phyloP scores from a whole-genome alignment of 2,113 vertebrate genomes.

The Galemys pyrenaicus region DNA sequence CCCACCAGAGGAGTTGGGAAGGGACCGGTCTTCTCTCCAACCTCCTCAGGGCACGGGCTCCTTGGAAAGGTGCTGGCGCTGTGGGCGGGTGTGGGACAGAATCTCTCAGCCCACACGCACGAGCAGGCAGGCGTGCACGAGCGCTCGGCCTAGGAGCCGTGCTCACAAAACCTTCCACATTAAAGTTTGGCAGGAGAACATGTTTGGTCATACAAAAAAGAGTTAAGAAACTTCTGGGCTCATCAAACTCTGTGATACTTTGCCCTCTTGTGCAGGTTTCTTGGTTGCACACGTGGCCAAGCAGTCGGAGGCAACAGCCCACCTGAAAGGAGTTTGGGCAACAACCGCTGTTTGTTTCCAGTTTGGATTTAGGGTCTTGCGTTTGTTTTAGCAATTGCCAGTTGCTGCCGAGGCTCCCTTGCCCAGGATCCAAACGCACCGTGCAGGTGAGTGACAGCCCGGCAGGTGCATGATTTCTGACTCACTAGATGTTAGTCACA shows the following conservation, averaged over 20 bases:
- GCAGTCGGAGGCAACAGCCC: neutral
- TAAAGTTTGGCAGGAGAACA: constrained; percentile 39
- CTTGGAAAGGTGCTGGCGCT: neutral
- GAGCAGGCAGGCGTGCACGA: neutral
- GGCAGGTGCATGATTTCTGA: constrained; percentile 54
- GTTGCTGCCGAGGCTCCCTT: constrained; percentile 20
- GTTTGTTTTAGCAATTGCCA: constrained; percentile 37
- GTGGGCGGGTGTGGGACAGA: neutral
- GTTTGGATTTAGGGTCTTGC: constrained; percentile 8
- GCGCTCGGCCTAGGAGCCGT: neutral
- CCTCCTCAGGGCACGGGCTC: neutral
- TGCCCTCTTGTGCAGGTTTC: neutral
- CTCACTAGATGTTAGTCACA: constrained; percentile 56
- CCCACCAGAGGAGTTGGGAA: neutral
- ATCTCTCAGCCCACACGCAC: neutral
- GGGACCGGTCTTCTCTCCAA: neutral
- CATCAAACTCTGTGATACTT: neutral
- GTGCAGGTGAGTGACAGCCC: constrained; percentile 61
- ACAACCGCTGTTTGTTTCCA: constrained; percentile 18
- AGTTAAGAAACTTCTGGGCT: constrained; percentile 4
- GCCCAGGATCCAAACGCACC: constrained; percentile 51
- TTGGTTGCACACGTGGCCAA: neutral
- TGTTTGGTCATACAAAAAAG: neutral
- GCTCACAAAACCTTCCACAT: neutral
- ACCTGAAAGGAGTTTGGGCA: neutral